A percentile compares a stretch with the other conserved stretches of the same genome.
Conservation (phyloP, 2,797 vertebrate genomes). For the Leptodactylus fallax region DNA sequence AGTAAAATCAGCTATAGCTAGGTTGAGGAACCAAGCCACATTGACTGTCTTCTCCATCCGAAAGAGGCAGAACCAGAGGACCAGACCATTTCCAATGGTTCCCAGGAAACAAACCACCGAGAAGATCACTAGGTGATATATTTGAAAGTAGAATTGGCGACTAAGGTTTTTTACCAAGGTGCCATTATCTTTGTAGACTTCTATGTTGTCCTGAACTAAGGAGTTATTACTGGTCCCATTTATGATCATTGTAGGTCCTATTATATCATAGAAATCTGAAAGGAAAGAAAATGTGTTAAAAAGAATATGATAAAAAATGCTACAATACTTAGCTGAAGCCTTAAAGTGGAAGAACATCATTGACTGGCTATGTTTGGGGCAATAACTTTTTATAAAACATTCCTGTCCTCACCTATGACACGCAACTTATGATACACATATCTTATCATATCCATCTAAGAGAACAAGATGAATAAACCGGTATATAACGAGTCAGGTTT, state of each 20-base stretch:
- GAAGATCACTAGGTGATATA: slow-evolving; percentile 73
- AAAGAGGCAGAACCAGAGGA: slow-evolving; percentile 85
- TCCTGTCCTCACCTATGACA: too few relatives aligned
- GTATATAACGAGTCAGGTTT: too few relatives aligned
- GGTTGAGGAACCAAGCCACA: slow-evolving; percentile 87
- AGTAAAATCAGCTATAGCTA: slow-evolving; percentile 89
- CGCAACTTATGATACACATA: too few relatives aligned
- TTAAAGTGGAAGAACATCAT: too few relatives aligned
- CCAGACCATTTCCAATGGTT: slow-evolving; percentile 81
- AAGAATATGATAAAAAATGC: not conserved
- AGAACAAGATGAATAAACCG: too few relatives aligned
- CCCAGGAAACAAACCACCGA: slow-evolving; percentile 80
- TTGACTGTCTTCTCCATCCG: slow-evolving; percentile 86
- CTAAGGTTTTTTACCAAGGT: not conserved
- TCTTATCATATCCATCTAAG: too few relatives aligned
- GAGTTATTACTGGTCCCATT: not conserved
- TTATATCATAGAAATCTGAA: not conserved
- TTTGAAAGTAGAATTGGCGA: too few relatives aligned
- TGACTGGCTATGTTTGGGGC: too few relatives aligned
- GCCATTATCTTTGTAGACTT: not conserved
- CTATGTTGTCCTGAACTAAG: not conserved
- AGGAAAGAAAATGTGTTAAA: not conserved
- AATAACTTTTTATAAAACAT: too few relatives aligned
- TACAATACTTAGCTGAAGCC: too few relatives aligned
- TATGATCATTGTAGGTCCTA: not conserved